Evolutionary conservation across 2,888 invertebrate genomes (phyloP).

Genomic region (Tipula lateralis): DNA sequence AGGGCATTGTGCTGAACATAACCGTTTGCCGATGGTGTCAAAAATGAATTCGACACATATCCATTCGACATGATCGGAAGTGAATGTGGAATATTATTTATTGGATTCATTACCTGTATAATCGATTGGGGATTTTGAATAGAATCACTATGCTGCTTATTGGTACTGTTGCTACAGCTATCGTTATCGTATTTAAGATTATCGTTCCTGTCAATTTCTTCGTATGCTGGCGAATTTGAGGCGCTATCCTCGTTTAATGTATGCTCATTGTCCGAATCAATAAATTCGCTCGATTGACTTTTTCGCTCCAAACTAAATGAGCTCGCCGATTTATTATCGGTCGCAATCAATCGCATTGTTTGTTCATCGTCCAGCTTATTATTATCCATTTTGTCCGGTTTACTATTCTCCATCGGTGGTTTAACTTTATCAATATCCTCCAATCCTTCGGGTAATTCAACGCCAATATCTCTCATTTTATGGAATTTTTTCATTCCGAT

Average conservation of each 20-base stretch:
- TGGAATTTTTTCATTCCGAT: slow-evolving; percentile 32
- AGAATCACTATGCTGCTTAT: background rate
- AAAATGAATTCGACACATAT: background rate
- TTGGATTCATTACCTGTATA: background rate
- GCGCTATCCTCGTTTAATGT: background rate
- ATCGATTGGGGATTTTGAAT: background rate
- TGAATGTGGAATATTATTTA: background rate
- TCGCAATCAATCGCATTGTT: background rate
- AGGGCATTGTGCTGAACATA: slow-evolving; percentile 31
- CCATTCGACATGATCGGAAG: slow-evolving; percentile 24
- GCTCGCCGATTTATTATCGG: slow-evolving; percentile 26
- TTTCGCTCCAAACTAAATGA: background rate
- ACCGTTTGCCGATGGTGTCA: slow-evolving; percentile 30
- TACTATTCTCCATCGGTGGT: background rate
- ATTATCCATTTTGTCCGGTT: background rate
- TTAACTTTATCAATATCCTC: slow-evolving; percentile 33
- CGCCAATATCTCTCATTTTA: slow-evolving; percentile 34
- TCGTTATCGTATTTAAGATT: background rate
- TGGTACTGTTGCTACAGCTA: background rate
- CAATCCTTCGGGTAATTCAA: slow-evolving; percentile 34
- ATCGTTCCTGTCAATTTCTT: background rate
- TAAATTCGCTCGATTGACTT: slow-evolving; percentile 27
- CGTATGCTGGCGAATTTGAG: background rate
- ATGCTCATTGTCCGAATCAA: background rate
- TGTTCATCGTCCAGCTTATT: background rate